These are phyloP conservation scores for Emys orbicularis DNA, from an alignment of 2,797 vertebrate species.

Conservation along the genomic window DNA sequence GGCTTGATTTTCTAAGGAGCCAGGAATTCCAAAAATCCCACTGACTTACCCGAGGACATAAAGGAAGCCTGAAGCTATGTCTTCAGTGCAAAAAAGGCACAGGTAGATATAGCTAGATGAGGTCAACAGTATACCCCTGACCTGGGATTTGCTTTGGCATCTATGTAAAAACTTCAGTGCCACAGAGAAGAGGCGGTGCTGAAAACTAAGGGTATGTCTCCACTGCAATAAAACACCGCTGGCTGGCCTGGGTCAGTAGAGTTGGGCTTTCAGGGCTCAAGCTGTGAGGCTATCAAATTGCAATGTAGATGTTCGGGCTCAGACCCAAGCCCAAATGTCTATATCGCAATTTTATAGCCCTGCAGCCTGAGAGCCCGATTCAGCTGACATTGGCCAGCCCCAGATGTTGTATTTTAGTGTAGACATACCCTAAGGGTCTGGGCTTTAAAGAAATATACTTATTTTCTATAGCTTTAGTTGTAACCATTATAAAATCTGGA, in stretches of 20 bases:
- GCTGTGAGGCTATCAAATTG: background rate
- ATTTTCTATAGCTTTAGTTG: background rate
- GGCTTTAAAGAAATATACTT: background rate
- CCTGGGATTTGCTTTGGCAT: background rate
- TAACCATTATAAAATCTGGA: background rate
- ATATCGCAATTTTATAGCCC: background rate
- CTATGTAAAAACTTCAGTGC: background rate
- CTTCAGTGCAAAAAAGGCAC: slow-evolving; percentile 12
- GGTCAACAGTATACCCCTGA: background rate
- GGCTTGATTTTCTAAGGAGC: background rate
- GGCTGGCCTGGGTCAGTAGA: background rate
- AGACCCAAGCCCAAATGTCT: background rate
- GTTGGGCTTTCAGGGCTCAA: background rate
- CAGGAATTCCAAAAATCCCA: slow-evolving; percentile 41
- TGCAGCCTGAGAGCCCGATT: background rate
- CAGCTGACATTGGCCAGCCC: background rate
- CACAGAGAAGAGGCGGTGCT: background rate
- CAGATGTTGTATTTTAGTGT: background rate
- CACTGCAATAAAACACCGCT: background rate
- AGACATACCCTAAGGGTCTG: background rate
- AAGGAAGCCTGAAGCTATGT: background rate
- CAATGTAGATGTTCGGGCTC: background rate
- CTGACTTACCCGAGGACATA: background rate
- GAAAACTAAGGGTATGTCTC: background rate
- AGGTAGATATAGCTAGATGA: background rate